These are phyloP conservation scores for Ceyx margarethae DNA, from an alignment of 2,113 vertebrate genomes.

Conservation along the genomic window DNA sequence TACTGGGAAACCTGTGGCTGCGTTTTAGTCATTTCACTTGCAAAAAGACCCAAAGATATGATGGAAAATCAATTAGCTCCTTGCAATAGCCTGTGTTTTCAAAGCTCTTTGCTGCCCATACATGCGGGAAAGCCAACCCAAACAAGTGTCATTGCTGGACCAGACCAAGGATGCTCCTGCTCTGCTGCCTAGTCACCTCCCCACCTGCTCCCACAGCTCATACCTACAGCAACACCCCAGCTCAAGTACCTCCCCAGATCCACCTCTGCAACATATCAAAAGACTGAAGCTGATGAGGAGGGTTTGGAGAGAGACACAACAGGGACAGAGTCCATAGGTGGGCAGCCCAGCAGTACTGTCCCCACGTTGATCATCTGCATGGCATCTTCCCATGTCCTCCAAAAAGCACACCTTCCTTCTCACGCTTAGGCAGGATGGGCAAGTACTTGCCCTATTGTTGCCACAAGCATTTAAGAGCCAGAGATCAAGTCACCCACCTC, in stretches of 20 bases:
- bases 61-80: constrained; percentile 13
- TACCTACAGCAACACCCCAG: not conserved
- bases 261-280: not conserved
- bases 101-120: not conserved
- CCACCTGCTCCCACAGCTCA: not conserved
- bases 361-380: not conserved
- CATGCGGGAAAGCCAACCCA: not conserved
- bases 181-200: not conserved
- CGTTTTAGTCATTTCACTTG: not conserved
- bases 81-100: not conserved
- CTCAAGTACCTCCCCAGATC: not conserved
- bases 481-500: not conserved
- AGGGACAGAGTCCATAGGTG: not conserved
- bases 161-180: not conserved
- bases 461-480: not conserved
- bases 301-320: not conserved
- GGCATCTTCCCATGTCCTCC: not conserved
- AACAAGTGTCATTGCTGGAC: not conserved
- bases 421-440: not conserved
- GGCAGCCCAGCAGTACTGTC: not conserved
- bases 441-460: not conserved
- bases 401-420: not conserved
- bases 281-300: not conserved
- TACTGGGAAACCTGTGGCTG: constrained; percentile 21
- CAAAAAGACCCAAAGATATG: not conserved